These are phyloP conservation scores for Oxystoma pomonae DNA, from an alignment of 2,888 invertebrate genomes.

Conservation along the genomic window DNA sequence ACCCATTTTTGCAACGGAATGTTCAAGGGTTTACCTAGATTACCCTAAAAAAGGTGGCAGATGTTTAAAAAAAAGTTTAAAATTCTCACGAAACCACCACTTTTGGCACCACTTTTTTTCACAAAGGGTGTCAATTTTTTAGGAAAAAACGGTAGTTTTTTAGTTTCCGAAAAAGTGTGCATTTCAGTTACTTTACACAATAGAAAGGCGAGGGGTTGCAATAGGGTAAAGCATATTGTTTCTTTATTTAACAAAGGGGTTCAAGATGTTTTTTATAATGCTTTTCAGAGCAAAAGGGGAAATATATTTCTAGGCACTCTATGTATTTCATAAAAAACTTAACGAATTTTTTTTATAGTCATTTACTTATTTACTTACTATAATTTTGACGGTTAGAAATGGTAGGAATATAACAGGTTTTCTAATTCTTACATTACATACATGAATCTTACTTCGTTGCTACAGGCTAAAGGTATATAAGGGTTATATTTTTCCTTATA, in stretches of 20 bases:
- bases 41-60: conserved; percentile 19
- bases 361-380: too few relatives aligned
- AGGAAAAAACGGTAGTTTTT: conserved; percentile 5
- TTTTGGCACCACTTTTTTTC: conserved; percentile 16
- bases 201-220: background rate
- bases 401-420: too few relatives aligned
- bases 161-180: conserved; percentile 4
- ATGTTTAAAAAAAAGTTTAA: conserved; percentile 12
- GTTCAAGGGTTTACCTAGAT: conserved; percentile 39
- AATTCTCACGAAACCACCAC: conserved; percentile 10
- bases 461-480: too few relatives aligned
- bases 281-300: background rate
- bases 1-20: conserved; percentile 40
- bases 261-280: background rate
- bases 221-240: background rate
- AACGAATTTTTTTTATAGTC: too few relatives aligned
- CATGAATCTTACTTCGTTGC: too few relatives aligned
- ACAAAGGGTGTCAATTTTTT: conserved; percentile 15
- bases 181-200: background rate
- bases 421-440: too few relatives aligned
- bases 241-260: background rate
- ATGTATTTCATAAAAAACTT: too few relatives aligned
- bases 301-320: too few relatives aligned
- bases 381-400: too few relatives aligned
- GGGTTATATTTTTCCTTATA: too few relatives aligned